Evolutionary conservation across 2,113 vertebrate genomes (phyloP), one percentile per base, ranked within the genome.

Genomic region (Prinia subflava): DNA sequence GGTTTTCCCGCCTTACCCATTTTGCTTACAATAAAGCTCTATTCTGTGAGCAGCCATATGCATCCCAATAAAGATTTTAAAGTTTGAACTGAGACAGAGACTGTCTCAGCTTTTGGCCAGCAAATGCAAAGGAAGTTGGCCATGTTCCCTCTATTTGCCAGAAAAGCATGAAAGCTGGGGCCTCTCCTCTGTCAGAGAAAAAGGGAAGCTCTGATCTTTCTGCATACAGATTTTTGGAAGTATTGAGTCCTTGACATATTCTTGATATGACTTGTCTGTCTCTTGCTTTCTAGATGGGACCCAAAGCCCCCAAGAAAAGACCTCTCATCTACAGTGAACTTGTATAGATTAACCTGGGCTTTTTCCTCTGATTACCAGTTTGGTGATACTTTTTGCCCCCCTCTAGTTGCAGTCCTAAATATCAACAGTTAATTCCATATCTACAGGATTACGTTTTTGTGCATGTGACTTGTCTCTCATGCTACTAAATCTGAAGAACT

Each of bases 81-180:
- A 92, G 81, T 92, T 94, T 86, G 59, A 87, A 80, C 46, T 92
- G 88, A 93, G 85, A 79, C 75, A 90, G 89, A 92, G 75, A 50
- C 63, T 80, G 85, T 94, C 92, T 96, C 70, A 85, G 83, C 71
- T 90, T 82, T 86, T 92, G 90, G 88, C 94, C 83, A 90, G 89
- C 11, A 10, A 94, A 93, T 86, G 92, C 75, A 67, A 77, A 90
- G 71, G 55, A 93, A 93, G 56, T 95, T 95, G 95, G 88, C 90
- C 56, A 39, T 63, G 55, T 93, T 97, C 88, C 95, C 79, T 86
- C 49, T 80, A 35, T 84, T 97, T 92, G 90, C 86, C 89, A 95
- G 94, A 94, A 92, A 74, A 90, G 71, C 86, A 59, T 81, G 76
- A 90, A 89, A 92, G 47, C 86, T 93, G 92, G 47, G 86, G 92